phyloP scores from a whole-genome alignment of 2,797 vertebrate species.

The Loris lydekkerianus region DNA sequence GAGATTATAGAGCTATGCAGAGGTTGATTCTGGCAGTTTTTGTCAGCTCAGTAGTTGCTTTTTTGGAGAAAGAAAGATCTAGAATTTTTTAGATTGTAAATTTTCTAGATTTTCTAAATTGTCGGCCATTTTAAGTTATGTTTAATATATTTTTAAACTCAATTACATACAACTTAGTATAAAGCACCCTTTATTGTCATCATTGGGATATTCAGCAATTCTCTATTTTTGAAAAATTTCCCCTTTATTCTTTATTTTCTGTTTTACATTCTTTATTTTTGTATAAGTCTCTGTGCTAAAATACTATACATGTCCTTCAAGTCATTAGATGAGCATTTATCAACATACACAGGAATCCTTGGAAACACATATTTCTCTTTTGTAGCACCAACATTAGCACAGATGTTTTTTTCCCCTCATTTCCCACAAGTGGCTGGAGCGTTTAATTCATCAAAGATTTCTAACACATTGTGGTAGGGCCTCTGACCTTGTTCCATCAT shows the following conservation, averaged over 20 bases:
- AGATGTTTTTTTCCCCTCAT: not conserved
- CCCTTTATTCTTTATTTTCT: not conserved
- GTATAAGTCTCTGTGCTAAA: not conserved
- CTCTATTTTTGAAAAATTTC: not conserved
- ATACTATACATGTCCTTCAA: not conserved
- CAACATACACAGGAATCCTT: not conserved
- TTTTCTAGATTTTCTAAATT: not conserved
- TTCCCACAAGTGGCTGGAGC: not conserved
- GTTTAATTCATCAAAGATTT: not conserved
- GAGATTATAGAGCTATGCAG: not conserved
- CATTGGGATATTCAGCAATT: not conserved
- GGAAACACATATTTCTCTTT: not conserved
- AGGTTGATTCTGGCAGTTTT: not conserved
- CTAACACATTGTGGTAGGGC: not conserved
- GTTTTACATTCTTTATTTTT: not conserved
- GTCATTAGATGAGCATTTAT: not conserved
- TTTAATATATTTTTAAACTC: not conserved
- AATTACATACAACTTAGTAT: not conserved
- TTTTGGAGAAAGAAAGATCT: not conserved
- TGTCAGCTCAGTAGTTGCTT: not conserved
- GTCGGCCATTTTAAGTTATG: not conserved
- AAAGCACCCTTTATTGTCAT: not conserved
- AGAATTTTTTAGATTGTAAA: not conserved
- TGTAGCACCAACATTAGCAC: no score
- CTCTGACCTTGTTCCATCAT: not conserved